phyloP scores from a whole-genome alignment of 1,140 invertebrate species.

The Callitettix versicolor region DNA sequence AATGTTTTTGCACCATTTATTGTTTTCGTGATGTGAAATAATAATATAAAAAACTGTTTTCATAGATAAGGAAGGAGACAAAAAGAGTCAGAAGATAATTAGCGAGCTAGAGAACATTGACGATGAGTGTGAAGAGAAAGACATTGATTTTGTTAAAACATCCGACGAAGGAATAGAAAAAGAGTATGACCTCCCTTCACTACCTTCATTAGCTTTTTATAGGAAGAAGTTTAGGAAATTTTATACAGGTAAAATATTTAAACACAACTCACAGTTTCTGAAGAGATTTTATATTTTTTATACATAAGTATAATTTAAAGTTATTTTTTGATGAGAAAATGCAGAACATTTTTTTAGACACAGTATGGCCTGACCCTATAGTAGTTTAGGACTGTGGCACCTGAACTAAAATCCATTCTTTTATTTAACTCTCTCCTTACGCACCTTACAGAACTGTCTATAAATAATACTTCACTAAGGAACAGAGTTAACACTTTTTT shows the following conservation, averaged over 20 bases:
- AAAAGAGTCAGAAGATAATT: constrained; percentile 80
- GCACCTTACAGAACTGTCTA: too few relatives aligned
- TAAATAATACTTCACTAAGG: too few relatives aligned
- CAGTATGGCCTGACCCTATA: too few relatives aligned
- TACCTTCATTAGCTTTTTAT: constrained; percentile 82
- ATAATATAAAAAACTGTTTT: constrained; percentile 17
- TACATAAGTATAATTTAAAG: background rate
- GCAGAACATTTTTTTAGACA: too few relatives aligned
- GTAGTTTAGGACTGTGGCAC: too few relatives aligned
- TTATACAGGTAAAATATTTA: constrained; percentile 43
- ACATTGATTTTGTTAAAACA: constrained; percentile 88
- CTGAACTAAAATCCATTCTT: too few relatives aligned
- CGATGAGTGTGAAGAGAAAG: constrained; percentile 84
- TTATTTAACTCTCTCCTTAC: too few relatives aligned
- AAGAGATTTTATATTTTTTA: background rate
- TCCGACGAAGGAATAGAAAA: constrained; percentile 79
- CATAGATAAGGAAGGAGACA: constrained; percentile 77
- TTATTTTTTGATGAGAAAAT: too few relatives aligned
- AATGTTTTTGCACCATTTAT: too few relatives aligned
- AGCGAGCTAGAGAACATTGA: constrained; percentile 89
- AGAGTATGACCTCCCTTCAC: constrained; percentile 73
- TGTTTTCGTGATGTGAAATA: too few relatives aligned
- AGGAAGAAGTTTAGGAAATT: constrained; percentile 82
- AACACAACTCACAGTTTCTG: background rate
- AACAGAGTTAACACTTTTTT: too few relatives aligned